Percentiles rank a stretch among this genome's conserved stretches.
Conservation (phyloP, 2,797 vertebrate genomes). For the Hypotaenidia okinawae region DNA sequence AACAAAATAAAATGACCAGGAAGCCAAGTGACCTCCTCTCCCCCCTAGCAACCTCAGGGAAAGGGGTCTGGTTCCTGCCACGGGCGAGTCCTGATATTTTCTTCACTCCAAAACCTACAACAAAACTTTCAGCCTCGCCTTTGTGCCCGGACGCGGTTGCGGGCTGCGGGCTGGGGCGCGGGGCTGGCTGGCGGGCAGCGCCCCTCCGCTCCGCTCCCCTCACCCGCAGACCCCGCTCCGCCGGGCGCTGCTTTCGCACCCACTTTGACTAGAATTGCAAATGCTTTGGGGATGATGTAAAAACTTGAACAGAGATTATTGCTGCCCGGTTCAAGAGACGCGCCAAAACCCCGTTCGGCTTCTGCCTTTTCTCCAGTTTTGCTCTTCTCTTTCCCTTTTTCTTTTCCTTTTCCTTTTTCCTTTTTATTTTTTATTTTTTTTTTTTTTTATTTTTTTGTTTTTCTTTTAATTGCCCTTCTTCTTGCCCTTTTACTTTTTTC, state of each 20-base stretch:
- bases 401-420: too few species aligned
- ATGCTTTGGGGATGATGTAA: not conserved
- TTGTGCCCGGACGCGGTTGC: not conserved
- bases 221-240: not conserved
- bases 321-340: not conserved
- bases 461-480: fast-evolving
- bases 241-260: not conserved
- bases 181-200: not conserved
- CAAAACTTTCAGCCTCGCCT: not conserved
- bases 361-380: not conserved
- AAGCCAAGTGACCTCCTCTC: not conserved
- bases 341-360: not conserved
- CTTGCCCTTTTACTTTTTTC: too few species aligned
- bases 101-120: not conserved
- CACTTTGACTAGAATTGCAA: not conserved
- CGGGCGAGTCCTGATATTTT: not conserved
- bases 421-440: fast-evolving
- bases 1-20: not conserved
- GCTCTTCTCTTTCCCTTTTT: too few species aligned
- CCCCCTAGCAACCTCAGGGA: not conserved
- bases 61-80: not conserved
- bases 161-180: not conserved
- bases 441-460: too few species aligned
- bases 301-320: not conserved
- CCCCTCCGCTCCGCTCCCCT: not conserved